phyloP scores from a whole-genome alignment of 2,888 invertebrate species.

The Punctoribates punctum region DNA sequence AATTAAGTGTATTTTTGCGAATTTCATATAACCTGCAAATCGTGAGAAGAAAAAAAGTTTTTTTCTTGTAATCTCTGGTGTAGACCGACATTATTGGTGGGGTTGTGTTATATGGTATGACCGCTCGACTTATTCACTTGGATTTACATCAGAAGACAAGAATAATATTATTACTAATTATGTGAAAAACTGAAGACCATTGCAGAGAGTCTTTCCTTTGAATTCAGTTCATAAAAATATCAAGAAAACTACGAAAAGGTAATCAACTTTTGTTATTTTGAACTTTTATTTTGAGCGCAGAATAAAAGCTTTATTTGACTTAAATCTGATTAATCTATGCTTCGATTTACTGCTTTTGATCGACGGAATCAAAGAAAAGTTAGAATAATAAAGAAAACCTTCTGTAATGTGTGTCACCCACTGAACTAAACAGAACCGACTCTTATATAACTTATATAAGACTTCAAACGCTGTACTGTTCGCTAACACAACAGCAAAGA shows the following conservation, averaged over 20 bases:
- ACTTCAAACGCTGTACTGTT: no score
- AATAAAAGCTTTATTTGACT: no score
- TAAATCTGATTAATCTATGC: not conserved
- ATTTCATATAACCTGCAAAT: not conserved
- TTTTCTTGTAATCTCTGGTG: not conserved
- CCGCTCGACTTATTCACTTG: not conserved
- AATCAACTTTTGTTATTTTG: no score
- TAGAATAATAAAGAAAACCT: not conserved
- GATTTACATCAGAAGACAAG: not conserved
- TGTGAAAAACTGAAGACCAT: not conserved
- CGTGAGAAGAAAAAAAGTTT: slow-evolving; percentile 29
- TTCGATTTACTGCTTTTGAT: not conserved
- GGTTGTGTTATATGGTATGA: not conserved
- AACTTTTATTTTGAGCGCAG: no score
- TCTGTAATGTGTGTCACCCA: slow-evolving; percentile 18
- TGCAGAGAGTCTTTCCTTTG: slow-evolving; percentile 6
- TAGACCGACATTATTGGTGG: no score
- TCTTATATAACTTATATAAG: not conserved
- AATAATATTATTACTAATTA: slow-evolving; percentile 18
- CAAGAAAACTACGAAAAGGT: no score
- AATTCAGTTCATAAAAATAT: not conserved
- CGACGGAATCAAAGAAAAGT: not conserved
- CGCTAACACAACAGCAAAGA: not conserved
- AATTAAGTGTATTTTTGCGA: not conserved
- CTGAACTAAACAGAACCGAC: not conserved